phyloP scores from a whole-genome alignment of 1,140 invertebrate species.

The Drosophila biarmipes region DNA sequence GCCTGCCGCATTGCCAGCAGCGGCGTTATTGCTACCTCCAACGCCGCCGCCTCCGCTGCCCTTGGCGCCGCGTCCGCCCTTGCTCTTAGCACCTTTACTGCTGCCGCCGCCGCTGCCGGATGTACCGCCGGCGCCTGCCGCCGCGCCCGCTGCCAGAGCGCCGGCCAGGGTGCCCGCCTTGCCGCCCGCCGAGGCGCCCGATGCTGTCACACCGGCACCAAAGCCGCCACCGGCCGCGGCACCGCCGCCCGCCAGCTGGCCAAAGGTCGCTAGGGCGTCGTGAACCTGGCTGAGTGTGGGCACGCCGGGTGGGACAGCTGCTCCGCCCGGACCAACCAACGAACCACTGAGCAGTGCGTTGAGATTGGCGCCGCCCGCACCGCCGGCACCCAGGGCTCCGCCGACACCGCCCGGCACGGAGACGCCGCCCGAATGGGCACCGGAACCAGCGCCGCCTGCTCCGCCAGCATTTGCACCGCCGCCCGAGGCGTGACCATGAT shows the following conservation, averaged over 20 bases:
- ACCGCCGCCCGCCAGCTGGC: slow-evolving; percentile 63
- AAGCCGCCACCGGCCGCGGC: slow-evolving; percentile 44
- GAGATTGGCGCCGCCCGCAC: slow-evolving; percentile 53
- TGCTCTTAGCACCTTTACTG: slow-evolving; percentile 57
- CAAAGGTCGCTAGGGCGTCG: slow-evolving; percentile 64
- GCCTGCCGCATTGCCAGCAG: slow-evolving; percentile 73
- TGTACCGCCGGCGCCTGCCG: slow-evolving; percentile 61
- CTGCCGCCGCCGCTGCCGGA: slow-evolving; percentile 40
- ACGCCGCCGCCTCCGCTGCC: slow-evolving; percentile 46
- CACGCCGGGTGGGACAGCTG: slow-evolving; percentile 47
- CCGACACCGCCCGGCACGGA: slow-evolving; percentile 49
- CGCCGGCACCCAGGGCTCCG: slow-evolving; percentile 34
- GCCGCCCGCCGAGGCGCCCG: slow-evolving; percentile 51
- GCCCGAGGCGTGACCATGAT: slow-evolving; percentile 39
- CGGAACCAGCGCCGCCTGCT: slow-evolving; percentile 9
- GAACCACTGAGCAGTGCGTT: slow-evolving; percentile 54
- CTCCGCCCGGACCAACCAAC: slow-evolving; percentile 62
- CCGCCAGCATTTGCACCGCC: slow-evolving; percentile 17
- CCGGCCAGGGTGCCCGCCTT: slow-evolving; percentile 64
- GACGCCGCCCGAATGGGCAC: slow-evolving; percentile 32
- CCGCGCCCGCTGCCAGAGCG: slow-evolving; percentile 63
- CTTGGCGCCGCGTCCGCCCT: slow-evolving; percentile 81
- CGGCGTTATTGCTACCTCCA: slow-evolving; percentile 56
- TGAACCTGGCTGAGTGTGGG: slow-evolving; percentile 54
- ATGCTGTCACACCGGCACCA: slow-evolving; percentile 25